Evolutionary conservation across 2,113 vertebrate genomes (phyloP).

Genomic region (Rhea pennata): DNA sequence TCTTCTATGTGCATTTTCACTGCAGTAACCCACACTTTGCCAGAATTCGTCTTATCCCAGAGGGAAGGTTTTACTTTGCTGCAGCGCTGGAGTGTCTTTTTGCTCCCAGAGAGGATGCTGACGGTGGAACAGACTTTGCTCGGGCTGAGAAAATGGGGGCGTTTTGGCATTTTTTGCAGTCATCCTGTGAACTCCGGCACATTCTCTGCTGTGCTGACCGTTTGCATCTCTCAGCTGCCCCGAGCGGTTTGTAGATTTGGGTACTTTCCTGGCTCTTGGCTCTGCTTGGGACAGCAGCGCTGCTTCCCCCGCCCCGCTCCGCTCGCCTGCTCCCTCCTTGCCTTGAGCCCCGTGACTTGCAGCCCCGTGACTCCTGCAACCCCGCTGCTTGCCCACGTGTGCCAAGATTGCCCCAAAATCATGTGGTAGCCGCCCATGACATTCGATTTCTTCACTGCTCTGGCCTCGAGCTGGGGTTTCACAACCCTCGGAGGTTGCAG

Average conservation of each 20-base stretch:
- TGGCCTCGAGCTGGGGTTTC: not conserved
- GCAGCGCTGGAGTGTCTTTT: too few relatives aligned
- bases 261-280: not conserved
- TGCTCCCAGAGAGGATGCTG: too few relatives aligned
- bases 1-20: not conserved
- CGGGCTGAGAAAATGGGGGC: too few relatives aligned
- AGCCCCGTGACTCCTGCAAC: not conserved
- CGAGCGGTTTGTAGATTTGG: too few relatives aligned
- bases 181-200: too few relatives aligned
- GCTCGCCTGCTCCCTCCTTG: not conserved
- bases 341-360: not conserved
- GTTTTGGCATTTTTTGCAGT: too few relatives aligned
- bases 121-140: too few relatives aligned
- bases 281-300: not conserved
- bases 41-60: too few relatives aligned
- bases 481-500: accelerated
- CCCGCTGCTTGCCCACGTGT: not conserved
- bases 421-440: not conserved
- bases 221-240: too few relatives aligned
- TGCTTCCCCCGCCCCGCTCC: not conserved
- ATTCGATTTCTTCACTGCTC: not conserved
- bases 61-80: too few relatives aligned
- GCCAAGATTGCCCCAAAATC: not conserved
- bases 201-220: too few relatives aligned
- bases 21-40: too few relatives aligned